These are phyloP conservation scores for Morinoia aosen DNA, from an alignment of 2,888 invertebrate genomes.

Conservation along the genomic window DNA sequence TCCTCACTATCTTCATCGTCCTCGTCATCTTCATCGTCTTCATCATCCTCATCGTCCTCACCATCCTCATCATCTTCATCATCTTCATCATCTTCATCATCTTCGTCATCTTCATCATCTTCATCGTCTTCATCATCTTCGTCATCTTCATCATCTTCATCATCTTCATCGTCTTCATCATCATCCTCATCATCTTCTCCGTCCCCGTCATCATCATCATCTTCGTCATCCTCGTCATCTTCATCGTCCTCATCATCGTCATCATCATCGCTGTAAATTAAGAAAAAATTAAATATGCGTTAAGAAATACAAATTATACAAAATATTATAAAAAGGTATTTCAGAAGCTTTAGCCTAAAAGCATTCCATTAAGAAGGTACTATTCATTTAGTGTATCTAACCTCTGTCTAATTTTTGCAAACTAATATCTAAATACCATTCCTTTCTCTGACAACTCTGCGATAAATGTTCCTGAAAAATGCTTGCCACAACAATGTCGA, in stretches of 20 bases:
- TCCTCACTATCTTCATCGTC: constrained; percentile 41
- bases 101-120: constrained; percentile 44
- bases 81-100: constrained; percentile 40
- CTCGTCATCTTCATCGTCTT: constrained; percentile 40
- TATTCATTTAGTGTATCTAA: neutral
- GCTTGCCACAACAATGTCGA: too few species aligned
- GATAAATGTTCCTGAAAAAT: neutral
- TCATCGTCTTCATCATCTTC: constrained; percentile 46
- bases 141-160: constrained; percentile 20
- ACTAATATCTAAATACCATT: neutral
- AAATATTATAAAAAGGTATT: neutral
- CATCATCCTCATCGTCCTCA: constrained; percentile 36
- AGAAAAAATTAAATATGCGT: neutral
- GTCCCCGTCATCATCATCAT: constrained; percentile 43
- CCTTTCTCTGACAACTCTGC: neutral
- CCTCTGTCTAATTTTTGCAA: too few species aligned
- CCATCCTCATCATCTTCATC: constrained; percentile 39
- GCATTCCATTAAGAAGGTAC: neutral
- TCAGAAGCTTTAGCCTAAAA: too few species aligned
- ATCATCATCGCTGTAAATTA: constrained; percentile 42
- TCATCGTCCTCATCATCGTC: constrained; percentile 53
- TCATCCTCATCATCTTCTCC: neutral
- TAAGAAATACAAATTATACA: neutral
- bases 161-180: constrained; percentile 37
- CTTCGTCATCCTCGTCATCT: neutral